phyloP scores from a whole-genome alignment of 2,888 invertebrate genomes.

The Bombylius major region DNA sequence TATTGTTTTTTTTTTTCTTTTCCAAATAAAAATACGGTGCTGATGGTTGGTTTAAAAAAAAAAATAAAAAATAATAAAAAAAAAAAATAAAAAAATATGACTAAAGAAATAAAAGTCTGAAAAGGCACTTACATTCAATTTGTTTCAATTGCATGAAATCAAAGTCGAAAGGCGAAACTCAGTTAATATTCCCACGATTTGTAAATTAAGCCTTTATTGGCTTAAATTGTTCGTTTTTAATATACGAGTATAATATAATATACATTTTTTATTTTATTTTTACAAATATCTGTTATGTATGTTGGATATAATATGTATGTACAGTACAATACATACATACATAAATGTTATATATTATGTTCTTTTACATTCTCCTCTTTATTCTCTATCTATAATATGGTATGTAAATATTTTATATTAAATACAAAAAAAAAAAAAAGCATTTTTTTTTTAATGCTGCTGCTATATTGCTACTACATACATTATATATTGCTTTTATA shows the following conservation, averaged over 20 bases:
- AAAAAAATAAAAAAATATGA: too few relatives aligned
- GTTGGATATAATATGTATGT: neutral
- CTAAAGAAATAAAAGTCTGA: slow-evolving; percentile 4
- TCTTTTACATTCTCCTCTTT: neutral
- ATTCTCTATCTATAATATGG: too few relatives aligned
- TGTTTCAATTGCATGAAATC: slow-evolving; percentile 17
- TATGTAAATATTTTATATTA: too few relatives aligned
- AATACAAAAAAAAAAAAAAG: too few relatives aligned
- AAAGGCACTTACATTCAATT: slow-evolving; percentile 16
- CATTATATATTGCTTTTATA: too few relatives aligned
- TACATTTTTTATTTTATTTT: too few relatives aligned
- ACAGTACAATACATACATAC: neutral
- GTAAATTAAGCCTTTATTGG: slow-evolving; percentile 18
- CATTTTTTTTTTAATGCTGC: too few relatives aligned
- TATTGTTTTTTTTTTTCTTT: too few relatives aligned
- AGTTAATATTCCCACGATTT: slow-evolving; percentile 16
- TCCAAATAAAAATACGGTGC: too few relatives aligned
- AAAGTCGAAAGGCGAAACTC: slow-evolving; percentile 10
- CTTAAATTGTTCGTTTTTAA: slow-evolving; percentile 13
- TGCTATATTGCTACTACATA: too few relatives aligned
- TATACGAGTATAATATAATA: neutral
- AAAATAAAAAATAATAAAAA: too few relatives aligned
- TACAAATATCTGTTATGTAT: neutral
- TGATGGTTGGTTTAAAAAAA: too few relatives aligned
- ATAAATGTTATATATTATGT: neutral